Percentiles rank a stretch among this genome's conserved stretches.
Conservation (phyloP, 2,113 vertebrate species). For the Ranitomeya imitator region DNA sequence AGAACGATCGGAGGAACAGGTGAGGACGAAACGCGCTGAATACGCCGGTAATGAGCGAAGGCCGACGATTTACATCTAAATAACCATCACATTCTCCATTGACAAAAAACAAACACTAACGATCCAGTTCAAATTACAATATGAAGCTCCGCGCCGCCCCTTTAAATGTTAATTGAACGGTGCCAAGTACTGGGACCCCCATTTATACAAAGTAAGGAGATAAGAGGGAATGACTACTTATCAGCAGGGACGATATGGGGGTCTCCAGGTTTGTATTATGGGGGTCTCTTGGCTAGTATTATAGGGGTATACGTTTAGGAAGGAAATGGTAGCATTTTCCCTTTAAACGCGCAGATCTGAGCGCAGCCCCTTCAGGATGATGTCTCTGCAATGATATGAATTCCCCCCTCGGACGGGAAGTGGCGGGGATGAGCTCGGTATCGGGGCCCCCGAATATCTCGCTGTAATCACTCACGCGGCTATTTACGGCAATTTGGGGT, state of each 20-base stretch:
- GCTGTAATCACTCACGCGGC: slow-evolving; percentile 60
- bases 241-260: neutral
- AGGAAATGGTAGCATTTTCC: neutral
- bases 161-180: too few species aligned
- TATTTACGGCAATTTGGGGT: slow-evolving; percentile 55
- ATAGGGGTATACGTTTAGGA: too few species aligned
- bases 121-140: too few species aligned
- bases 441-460: slow-evolving; percentile 44
- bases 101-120: neutral
- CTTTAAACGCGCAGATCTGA: neutral
- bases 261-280: neutral
- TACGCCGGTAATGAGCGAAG: neutral
- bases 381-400: slow-evolving; percentile 66
- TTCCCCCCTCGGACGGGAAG: slow-evolving; percentile 52
- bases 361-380: slow-evolving; percentile 44
- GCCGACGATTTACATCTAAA: neutral
- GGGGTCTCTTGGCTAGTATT: too few species aligned
- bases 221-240: neutral
- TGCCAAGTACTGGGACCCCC: too few species aligned
- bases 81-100: neutral
- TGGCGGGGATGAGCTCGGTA: slow-evolving; percentile 58
- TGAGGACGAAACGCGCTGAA: neutral
- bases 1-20: neutral
- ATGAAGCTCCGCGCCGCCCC: too few species aligned
- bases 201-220: too few species aligned